Evolutionary conservation across 2,888 invertebrate species (phyloP), one percentile per base, ranked within the genome.

Genomic region (Lydus trimaculatus): DNA sequence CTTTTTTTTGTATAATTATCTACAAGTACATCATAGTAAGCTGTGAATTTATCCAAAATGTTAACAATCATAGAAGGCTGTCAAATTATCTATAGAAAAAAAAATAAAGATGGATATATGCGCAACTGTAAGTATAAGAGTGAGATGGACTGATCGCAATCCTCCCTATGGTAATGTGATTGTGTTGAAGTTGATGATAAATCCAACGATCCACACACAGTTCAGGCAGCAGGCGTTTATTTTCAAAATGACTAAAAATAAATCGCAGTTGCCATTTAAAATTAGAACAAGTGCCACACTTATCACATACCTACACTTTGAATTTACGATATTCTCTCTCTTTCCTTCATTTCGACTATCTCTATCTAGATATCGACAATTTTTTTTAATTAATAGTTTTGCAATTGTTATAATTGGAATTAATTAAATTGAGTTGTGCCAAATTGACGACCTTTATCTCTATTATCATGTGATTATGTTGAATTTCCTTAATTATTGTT

Each of bases 191-290:
- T n/a, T n/a, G n/a, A n/a, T n/a, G n/a, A n/a, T n/a, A n/a, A n/a
- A n/a, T n/a, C 28, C n/a, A 64, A 64, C 23, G 59, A 33, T 59
- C 20, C 17, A 25, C n/a, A n/a, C n/a, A n/a, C n/a, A n/a, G n/a
- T n/a, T n/a, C n/a, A n/a, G n/a, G n/a, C n/a, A 59, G 33, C 60
- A 15, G 60, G 20, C 36, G 20, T 23, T n/a, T 60, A 20, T 20
- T 9, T 31, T n/a, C 33, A 31, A 31, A 28, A 60, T 7, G 9
- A 48, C 48, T 48, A 48, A 48, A 48, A 48, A 48, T 48, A 48
- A 48, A 48, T 48, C 48, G 20, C 2, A 48, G 48, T 48, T 48
- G 48, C 48, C 20, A 20, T 48, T 48, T 48, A 48, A 48, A 48
- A 8, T 48, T 48, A 48, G 48, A 48, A 20, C 20, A 48, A 48